Conservation (phyloP, 2,113 vertebrate species). For the Panthera uncia region DNA sequence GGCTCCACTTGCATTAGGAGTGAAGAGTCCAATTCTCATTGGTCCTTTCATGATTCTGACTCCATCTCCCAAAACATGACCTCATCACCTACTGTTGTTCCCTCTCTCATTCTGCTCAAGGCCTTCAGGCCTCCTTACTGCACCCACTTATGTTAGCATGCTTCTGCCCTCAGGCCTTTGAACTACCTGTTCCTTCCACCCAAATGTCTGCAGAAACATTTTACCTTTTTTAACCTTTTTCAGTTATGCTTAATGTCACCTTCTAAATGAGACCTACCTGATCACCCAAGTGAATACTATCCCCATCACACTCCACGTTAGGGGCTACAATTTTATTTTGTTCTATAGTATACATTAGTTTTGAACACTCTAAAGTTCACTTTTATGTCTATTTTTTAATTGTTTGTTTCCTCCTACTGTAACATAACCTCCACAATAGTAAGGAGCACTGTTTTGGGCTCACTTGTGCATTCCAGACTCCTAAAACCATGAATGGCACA, state of each 20-base stretch:
- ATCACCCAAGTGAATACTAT: background rate
- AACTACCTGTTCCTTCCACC: background rate
- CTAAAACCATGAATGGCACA: background rate
- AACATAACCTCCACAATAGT: background rate
- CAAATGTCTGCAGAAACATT: background rate
- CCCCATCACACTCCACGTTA: background rate
- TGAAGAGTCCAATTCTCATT: background rate
- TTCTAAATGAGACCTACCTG: background rate
- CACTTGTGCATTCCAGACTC: background rate
- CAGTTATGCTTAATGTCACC: background rate
- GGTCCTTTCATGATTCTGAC: background rate
- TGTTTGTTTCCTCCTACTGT: background rate
- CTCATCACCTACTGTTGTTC: accelerated
- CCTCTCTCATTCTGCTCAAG: background rate
- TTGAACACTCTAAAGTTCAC: background rate
- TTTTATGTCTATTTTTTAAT: background rate
- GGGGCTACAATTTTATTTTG: background rate
- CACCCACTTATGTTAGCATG: too few relatives aligned
- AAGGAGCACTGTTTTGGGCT: background rate
- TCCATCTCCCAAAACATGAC: accelerated
- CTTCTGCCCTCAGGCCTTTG: background rate
- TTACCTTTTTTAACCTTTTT: background rate
- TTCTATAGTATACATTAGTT: background rate
- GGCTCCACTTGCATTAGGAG: too few relatives aligned
- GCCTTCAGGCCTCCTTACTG: background rate